These are phyloP conservation scores for Periophthalmodon schlosseri DNA, from an alignment of 2,113 vertebrate species.

Conservation along the genomic window DNA sequence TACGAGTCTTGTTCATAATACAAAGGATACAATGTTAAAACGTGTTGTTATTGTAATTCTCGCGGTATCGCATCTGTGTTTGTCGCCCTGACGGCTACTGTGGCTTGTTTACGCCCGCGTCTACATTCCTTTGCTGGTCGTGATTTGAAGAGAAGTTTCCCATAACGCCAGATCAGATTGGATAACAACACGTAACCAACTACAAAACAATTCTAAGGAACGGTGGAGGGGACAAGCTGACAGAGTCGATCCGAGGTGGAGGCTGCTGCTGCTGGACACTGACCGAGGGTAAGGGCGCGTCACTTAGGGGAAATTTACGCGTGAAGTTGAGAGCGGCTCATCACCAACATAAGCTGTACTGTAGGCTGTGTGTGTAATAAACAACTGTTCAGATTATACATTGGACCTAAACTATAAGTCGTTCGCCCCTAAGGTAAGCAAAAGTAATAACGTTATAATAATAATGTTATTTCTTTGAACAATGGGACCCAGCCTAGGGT, in stretches of 20 bases:
- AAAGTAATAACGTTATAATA: background rate
- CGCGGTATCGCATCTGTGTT: background rate
- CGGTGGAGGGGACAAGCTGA: slow-evolving; percentile 31
- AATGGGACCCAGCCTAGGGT: slow-evolving; percentile 15
- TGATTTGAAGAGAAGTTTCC: slow-evolving; percentile 49
- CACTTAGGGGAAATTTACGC: slow-evolving; percentile 1
- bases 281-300: slow-evolving; percentile 60
- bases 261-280: slow-evolving; percentile 32
- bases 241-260: slow-evolving; percentile 12
- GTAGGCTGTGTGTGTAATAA: background rate
- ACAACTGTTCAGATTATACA: background rate
- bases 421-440: background rate
- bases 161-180: accelerated
- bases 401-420: background rate
- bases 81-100: background rate
- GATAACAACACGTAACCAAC: background rate
- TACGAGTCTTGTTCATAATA: background rate
- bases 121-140: slow-evolving; percentile 64
- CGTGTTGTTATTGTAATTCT: background rate
- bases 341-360: background rate
- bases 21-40: background rate
- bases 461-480: background rate
- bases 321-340: slow-evolving; percentile 16
- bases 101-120: slow-evolving; percentile 57
- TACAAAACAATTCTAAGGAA: background rate